A percentile compares a stretch with the other conserved stretches of the same genome.
Evolutionary conservation across 2,888 invertebrate genomes (phyloP).

Genomic region (Polydrusus tereticollis): DNA sequence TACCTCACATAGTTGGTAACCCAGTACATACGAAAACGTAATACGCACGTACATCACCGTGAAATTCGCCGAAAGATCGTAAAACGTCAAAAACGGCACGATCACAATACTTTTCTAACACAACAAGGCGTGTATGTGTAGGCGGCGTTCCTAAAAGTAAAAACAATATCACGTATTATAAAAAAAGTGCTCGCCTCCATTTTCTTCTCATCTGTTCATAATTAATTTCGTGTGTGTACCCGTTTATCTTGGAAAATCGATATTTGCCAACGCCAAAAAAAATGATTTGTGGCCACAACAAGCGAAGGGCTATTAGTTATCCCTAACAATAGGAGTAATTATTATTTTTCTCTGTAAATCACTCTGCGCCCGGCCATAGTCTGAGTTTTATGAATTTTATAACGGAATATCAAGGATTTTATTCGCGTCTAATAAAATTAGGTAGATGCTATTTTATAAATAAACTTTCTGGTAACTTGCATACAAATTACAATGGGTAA

Average conservation of each 20-base stretch:
- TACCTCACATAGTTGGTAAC: too few species aligned
- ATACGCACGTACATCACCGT: too few species aligned
- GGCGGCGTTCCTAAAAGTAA: too few species aligned
- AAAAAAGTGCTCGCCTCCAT: not conserved
- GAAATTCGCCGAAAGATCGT: too few species aligned
- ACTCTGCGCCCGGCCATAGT: not conserved
- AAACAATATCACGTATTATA: too few species aligned
- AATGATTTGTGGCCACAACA: constrained; percentile 11
- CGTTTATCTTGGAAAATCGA: not conserved
- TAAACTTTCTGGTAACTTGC: too few species aligned
- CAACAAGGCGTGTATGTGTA: too few species aligned
- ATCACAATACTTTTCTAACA: too few species aligned
- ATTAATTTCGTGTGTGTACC: constrained; percentile 9
- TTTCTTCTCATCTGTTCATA: constrained; percentile 1
- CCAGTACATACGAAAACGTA: too few species aligned
- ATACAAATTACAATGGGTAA: too few species aligned
- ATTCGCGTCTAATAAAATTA: not conserved
- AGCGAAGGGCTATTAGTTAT: constrained; percentile 19
- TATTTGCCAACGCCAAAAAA: not conserved
- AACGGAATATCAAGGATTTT: not conserved
- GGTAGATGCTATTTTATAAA: too few species aligned
- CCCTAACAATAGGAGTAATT: constrained; percentile 16
- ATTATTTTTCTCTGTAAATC: constrained; percentile 11
- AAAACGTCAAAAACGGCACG: too few species aligned
- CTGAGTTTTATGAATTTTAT: constrained; percentile 1